Evolutionary conservation across 2,888 invertebrate genomes (phyloP), one percentile per base, ranked within the genome.

Genomic region (Punctoribates punctum): DNA sequence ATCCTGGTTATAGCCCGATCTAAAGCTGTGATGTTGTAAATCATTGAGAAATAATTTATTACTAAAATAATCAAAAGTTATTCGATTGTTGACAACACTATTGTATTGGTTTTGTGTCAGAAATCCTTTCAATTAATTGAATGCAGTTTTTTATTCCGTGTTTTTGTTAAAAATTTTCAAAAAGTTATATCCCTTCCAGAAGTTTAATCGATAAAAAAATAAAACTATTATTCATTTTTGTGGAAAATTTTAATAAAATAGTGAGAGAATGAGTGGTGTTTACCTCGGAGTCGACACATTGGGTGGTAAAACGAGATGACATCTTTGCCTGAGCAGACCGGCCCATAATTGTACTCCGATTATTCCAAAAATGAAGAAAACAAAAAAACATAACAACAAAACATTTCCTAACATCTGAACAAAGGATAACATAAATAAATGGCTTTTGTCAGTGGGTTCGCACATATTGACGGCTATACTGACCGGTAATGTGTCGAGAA

Each of bases 321-420:
- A 97, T 77, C 97, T 89, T 84, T 97, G 96, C 80, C 98, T 87
- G 75, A 99, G 87, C 79, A 98, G 93, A 72, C 99, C 99, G 84
- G 98, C 94, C 99, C 99, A 99, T 74, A 99, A 88, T 85, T 99
- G 99, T 57, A 99, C 99, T 25, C 99, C 99, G 81, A 99, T 93
- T 83, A 99, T 99, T 80, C 99, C 99, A 84, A 99, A 99, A 84
- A 99, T 99, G 88, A 99, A 99, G 89, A 99, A 99, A 78, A 99
- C 99, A 88, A 99, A 99, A 88, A 99, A 99, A 86, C 99, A 99
- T 79, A 99, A 88, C 80, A 99, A 88, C 76, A 88, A 83, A 74
- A 99, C 99, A 86, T 99, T 99, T 80, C 99, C 98, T 82, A 99
- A 87, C 99, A 99, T 99, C 76, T 76, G 48, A 27, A 46, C 8